Evolutionary conservation across 2,113 vertebrate genomes (phyloP).

Genomic region (Halichoeres trimaculatus): DNA sequence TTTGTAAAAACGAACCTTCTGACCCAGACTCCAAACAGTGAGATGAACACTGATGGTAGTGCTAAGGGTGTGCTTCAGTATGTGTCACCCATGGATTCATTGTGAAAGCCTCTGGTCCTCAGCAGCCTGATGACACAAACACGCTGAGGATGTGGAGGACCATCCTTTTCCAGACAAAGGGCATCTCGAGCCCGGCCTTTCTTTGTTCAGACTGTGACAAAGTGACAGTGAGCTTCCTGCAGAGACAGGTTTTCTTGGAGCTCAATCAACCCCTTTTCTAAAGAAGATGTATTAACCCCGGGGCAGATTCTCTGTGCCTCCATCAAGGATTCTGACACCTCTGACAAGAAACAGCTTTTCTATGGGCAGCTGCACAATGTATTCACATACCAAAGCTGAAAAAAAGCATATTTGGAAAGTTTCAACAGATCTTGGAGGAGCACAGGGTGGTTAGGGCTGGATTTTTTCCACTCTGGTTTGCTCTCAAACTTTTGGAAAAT

Average conservation of each 20-base stretch:
- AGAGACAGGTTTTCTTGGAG: not conserved
- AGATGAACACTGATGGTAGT: not conserved
- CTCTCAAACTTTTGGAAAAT: not conserved
- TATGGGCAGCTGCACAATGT: not conserved
- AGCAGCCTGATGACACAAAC: not conserved
- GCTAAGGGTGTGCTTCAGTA: not conserved
- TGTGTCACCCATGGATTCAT: not conserved
- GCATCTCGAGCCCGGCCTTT: not conserved
- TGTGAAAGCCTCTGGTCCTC: not conserved
- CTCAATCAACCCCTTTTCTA: not conserved
- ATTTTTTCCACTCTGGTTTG: not conserved
- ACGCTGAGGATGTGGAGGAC: not conserved
- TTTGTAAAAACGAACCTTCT: no score
- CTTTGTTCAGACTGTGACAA: conserved; percentile 2
- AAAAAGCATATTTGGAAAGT: conserved; percentile 7
- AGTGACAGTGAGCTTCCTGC: not conserved
- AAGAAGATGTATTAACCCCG: not conserved
- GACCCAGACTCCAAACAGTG: not conserved
- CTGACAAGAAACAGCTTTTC: conserved; percentile 8
- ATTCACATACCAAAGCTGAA: not conserved
- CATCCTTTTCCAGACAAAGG: not conserved
- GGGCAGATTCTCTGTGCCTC: not conserved
- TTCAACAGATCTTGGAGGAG: conserved; percentile 1
- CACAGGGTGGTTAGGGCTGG: not conserved
- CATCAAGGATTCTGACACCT: not conserved